Percentiles rank a stretch among this genome's conserved stretches.
These are phyloP conservation scores for Pseudochaenichthys georgianus DNA, from an alignment of 2,797 vertebrate genomes.

Conservation along the genomic window DNA sequence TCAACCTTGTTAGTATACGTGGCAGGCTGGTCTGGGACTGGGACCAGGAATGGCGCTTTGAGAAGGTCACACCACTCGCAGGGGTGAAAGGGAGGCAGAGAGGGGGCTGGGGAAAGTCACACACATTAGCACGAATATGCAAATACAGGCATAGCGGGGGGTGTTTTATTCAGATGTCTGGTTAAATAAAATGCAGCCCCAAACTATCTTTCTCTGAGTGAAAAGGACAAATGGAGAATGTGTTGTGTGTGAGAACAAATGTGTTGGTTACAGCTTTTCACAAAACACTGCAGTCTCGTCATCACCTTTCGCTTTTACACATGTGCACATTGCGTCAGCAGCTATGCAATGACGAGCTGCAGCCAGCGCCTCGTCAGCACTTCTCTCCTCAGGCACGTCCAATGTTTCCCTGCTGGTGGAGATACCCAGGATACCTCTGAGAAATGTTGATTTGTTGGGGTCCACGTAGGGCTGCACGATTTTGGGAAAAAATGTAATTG, in stretches of 20 bases:
- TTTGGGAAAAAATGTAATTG: too few species aligned
- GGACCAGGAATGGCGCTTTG: conserved; percentile 60
- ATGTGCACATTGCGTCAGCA: conserved; percentile 57
- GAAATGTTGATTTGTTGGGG: conserved; percentile 30
- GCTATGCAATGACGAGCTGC: conserved; percentile 38
- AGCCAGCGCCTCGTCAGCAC: conserved; percentile 56
- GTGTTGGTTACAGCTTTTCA: conserved; percentile 5
- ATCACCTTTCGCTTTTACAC: conserved; percentile 44
- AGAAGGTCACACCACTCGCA: conserved; percentile 75
- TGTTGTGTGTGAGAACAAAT: neutral
- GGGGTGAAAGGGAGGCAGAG: conserved; percentile 42
- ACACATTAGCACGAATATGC: conserved; percentile 56
- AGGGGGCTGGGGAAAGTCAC: conserved; percentile 33
- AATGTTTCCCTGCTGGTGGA: conserved; percentile 5
- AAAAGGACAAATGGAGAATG: conserved; percentile 6
- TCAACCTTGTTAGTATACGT: conserved; percentile 70
- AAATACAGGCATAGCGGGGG: conserved; percentile 31
- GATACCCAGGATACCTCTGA: conserved; percentile 11
- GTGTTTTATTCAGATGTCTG: conserved; percentile 25
- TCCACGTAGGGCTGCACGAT: neutral
- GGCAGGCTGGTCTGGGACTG: conserved; percentile 62
- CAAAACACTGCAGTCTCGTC: conserved; percentile 37
- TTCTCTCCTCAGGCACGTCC: conserved; percentile 28
- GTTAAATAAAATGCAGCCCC: conserved; percentile 16
- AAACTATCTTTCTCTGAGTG: conserved; percentile 13